Conservation (phyloP, 2,113 vertebrate genomes). For the western clawed frog (Xenopus tropicalis) region DNA sequence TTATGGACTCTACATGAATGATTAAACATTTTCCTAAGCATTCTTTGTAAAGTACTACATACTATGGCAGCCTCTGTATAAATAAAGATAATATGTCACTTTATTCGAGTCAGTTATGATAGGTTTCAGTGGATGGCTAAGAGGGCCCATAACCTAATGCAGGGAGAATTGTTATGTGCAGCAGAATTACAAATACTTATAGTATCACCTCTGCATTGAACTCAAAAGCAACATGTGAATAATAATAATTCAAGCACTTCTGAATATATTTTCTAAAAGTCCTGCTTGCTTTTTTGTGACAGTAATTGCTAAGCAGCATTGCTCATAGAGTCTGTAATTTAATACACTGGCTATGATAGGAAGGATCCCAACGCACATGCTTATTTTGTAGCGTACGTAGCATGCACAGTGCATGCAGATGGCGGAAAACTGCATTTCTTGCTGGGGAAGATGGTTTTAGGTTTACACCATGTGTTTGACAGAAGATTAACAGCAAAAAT, state of each 20-base stretch:
- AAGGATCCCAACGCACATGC: background rate
- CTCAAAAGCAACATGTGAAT: background rate
- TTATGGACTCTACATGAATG: too few relatives aligned
- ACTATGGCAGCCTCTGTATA: too few relatives aligned
- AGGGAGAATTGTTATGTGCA: too few relatives aligned
- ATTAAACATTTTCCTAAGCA: too few relatives aligned
- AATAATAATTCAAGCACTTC: constrained; percentile 4
- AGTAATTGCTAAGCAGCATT: constrained; percentile 15
- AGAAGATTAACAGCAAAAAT: constrained; percentile 43
- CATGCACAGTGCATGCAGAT: constrained; percentile 32
- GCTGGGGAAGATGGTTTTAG: constrained; percentile 19
- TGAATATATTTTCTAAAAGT: background rate
- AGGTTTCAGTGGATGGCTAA: too few relatives aligned
- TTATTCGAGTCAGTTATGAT: too few relatives aligned
- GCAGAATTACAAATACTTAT: constrained; percentile 16
- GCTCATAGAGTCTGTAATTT: constrained; percentile 6
- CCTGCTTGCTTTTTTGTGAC: background rate
- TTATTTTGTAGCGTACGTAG: constrained; percentile 10
- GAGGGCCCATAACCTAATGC: too few relatives aligned
- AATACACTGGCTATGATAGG: background rate
- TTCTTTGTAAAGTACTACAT: too few relatives aligned
- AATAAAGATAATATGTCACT: too few relatives aligned
- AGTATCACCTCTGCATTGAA: background rate
- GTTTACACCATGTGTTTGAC: constrained; percentile 42
- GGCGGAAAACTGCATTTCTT: constrained; percentile 16